phyloP scores from a whole-genome alignment of 2,797 vertebrate genomes.

The Pangasius djambal region DNA sequence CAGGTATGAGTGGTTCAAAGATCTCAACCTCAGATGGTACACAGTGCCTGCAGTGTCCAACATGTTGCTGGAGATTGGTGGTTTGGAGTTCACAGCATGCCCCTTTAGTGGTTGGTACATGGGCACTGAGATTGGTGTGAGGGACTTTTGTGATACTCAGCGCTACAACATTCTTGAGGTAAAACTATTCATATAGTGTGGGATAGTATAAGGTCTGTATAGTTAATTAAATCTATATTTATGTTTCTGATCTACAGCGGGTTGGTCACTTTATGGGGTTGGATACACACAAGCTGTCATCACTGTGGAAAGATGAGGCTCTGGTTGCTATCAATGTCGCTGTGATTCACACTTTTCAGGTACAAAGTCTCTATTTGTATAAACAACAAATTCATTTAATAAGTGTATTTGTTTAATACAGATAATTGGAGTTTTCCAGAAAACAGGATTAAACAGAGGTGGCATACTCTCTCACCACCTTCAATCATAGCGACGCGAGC shows the following conservation, averaged over 20 bases:
- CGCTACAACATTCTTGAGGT: constrained; percentile 86
- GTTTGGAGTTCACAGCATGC: constrained; percentile 76
- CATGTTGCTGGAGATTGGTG: constrained; percentile 84
- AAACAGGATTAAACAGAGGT: too few species aligned
- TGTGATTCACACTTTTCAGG: constrained; percentile 85
- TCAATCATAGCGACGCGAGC: too few species aligned
- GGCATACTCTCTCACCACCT: too few species aligned
- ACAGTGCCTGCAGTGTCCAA: constrained; percentile 67
- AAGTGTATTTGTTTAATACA: too few species aligned
- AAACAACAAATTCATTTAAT: too few species aligned
- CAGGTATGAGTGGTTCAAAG: too few species aligned
- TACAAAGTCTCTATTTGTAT: neutral
- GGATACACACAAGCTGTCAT: too few species aligned
- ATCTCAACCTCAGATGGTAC: too few species aligned
- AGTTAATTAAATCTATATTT: too few species aligned
- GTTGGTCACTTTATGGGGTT: too few species aligned
- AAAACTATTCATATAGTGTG: neutral
- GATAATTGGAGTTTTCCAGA: too few species aligned
- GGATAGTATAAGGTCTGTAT: neutral
- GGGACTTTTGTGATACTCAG: constrained; percentile 82
- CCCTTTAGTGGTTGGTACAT: constrained; percentile 89
- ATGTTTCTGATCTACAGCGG: too few species aligned
- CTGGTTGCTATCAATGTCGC: constrained; percentile 82
- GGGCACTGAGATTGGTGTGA: constrained; percentile 85
- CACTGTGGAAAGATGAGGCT: constrained; percentile 52